Conservation (phyloP, 2,113 vertebrate genomes). For the Channa maculata region DNA sequence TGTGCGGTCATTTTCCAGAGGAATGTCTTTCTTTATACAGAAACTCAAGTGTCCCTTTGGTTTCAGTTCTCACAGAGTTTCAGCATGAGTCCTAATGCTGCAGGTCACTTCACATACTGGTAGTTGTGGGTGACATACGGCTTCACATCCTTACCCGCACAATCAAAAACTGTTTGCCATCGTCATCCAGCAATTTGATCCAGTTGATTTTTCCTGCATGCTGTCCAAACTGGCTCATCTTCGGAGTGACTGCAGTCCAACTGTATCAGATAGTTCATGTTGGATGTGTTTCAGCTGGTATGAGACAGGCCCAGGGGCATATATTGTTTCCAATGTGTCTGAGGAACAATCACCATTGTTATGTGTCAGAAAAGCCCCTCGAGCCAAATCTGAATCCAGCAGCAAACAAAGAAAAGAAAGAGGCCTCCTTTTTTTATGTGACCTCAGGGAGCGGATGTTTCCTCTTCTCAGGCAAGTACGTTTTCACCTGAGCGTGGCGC, state of each 20-base stretch:
- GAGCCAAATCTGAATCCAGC: conserved; percentile 32
- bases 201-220: background rate
- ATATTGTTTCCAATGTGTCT: conserved; percentile 32
- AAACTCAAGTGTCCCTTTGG: background rate
- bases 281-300: conserved; percentile 4
- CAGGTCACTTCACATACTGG: background rate
- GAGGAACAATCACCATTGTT: conserved; percentile 51
- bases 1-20: conserved; percentile 5
- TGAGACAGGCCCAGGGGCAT: background rate
- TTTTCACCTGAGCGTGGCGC: conserved; percentile 64
- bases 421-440: conserved; percentile 38
- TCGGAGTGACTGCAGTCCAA: conserved; percentile 9
- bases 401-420: conserved; percentile 50
- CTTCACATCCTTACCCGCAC: conserved; percentile 4
- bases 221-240: background rate
- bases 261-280: conserved; percentile 2
- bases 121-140: background rate
- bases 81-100: background rate
- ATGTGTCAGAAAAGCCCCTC: background rate
- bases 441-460: conserved; percentile 63
- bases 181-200: conserved; percentile 8
- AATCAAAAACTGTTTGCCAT: background rate
- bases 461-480: conserved; percentile 49
- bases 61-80: conserved; percentile 9
- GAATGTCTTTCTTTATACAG: conserved; percentile 15